Evolutionary conservation across 2,888 invertebrate species (phyloP).

Genomic region (Rhogogaster chlorosoma): DNA sequence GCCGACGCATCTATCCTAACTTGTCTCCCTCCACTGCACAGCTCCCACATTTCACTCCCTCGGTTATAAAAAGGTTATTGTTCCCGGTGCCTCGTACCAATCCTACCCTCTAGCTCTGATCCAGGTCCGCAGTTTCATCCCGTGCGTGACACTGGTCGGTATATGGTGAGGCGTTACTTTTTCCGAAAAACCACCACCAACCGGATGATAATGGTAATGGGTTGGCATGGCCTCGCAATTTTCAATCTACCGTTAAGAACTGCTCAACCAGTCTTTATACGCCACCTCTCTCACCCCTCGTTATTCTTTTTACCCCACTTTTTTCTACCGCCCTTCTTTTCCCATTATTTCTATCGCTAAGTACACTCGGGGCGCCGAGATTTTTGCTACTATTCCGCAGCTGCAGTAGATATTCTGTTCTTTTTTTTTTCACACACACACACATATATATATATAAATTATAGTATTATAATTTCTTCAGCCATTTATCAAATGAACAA

Average conservation of each 20-base stretch:
- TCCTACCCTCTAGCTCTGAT: background rate
- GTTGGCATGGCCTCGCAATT: slow-evolving; percentile 46
- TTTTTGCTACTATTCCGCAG: slow-evolving; percentile 13
- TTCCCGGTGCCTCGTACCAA: slow-evolving; percentile 21
- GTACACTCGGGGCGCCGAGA: background rate
- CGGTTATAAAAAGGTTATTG: slow-evolving; percentile 50
- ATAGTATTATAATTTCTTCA: background rate
- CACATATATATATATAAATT: background rate
- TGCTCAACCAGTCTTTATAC: slow-evolving; percentile 47
- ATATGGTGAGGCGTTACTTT: slow-evolving; percentile 47
- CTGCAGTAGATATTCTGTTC: slow-evolving; percentile 5
- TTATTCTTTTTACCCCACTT: slow-evolving; percentile 23
- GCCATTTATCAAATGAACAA: background rate
- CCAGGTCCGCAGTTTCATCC: slow-evolving; percentile 15
- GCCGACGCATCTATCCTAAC: slow-evolving; percentile 48
- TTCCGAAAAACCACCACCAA: slow-evolving; percentile 38
- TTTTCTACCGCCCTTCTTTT: background rate
- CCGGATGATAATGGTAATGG: slow-evolving; percentile 47
- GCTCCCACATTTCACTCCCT: slow-evolving; percentile 27
- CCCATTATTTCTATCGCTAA: slow-evolving; percentile 39
- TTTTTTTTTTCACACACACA: background rate
- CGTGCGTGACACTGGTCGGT: slow-evolving; percentile 45
- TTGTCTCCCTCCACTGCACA: slow-evolving; percentile 31
- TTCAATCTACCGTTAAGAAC: slow-evolving; percentile 49
- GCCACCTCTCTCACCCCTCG: slow-evolving; percentile 15